These are phyloP conservation scores for Dione juno DNA, from an alignment of 2,888 invertebrate genomes.

Conservation along the genomic window DNA sequence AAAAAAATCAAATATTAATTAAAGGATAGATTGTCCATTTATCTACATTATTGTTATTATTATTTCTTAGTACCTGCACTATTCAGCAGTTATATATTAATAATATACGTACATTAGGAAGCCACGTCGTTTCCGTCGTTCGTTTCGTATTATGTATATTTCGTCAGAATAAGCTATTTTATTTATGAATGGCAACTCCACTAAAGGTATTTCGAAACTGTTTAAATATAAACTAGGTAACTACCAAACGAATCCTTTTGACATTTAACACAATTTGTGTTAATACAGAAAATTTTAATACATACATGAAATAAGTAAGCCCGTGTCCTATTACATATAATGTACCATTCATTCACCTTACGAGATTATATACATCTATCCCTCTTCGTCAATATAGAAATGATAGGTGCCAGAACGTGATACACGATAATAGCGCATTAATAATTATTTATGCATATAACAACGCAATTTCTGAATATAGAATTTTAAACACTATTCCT, in stretches of 20 bases:
- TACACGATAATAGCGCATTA: constrained; percentile 64
- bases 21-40: no score
- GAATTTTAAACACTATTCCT: constrained; percentile 60
- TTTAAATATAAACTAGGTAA: background rate
- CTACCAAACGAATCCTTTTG: no score
- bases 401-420: constrained; percentile 62
- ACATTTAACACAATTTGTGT: background rate
- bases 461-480: constrained; percentile 50
- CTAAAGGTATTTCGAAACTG: background rate
- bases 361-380: constrained; percentile 53
- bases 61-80: constrained; percentile 4
- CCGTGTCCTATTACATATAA: constrained; percentile 51
- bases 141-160: background rate
- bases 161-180: background rate
- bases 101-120: constrained; percentile 8
- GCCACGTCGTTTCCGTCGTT: no score
- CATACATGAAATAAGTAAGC: constrained; percentile 38
- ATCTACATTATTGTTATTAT: constrained; percentile 10
- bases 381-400: constrained; percentile 56
- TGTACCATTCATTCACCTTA: constrained; percentile 70
- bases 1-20: no score
- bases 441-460: constrained; percentile 72
- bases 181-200: constrained; percentile 10
- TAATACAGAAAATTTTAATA: background rate
- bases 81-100: background rate